Evolutionary conservation across 92 coral and sea anemone species (phyloP), one percentile per base, ranked within the genome.

Genomic region (Parazoanthus atlanticus): DNA sequence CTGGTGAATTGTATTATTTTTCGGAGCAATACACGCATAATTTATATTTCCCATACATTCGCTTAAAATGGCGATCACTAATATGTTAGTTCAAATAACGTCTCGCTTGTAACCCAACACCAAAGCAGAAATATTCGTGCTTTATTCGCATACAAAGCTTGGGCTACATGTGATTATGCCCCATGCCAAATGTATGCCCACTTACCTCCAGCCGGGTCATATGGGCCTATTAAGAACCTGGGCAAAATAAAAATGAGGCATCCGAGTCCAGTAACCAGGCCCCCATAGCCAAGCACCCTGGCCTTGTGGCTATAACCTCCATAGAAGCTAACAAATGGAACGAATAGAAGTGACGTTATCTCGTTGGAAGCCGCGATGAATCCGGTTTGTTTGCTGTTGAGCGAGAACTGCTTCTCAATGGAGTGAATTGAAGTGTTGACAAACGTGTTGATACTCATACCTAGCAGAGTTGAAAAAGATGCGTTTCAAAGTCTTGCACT

Each of bases 251-350:
- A 92, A 72, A 89, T 28, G 6, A 92, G 40, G 47, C 88, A 81
- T 6, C 92, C 94, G 1, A 92, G 28, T 61, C 90, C 92, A n/a
- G 94, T 92, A 34, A 92, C 38, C 69, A 92, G 43, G 52, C 88
- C 77, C 66, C 92, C 94, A 43, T 16, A 76, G 77, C 92, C 89
- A 67, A 92, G 86, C 94, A 89, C 65, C 92, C 88, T 89, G 72
- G 94, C 80, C 76, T 92, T 92, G 88, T 92, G 92, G 26, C 90
- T 86, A 61, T 71, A 89, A 25, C 91, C 94, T n/a, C 94, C 94
- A 82, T 87, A 88, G 89, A 80, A 92, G 76, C 94, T 92, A 31
- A 92, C 88, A 67, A 89, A 89, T 43, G 88, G 85, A n/a, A 92
- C 94, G 19, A 92, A 77, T 8, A 92, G 30, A 43, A 92, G 86